Evolutionary conservation across 2,113 vertebrate genomes (phyloP), one percentile per base, ranked within the genome.

Genomic region (Diphyllodes magnificus): DNA sequence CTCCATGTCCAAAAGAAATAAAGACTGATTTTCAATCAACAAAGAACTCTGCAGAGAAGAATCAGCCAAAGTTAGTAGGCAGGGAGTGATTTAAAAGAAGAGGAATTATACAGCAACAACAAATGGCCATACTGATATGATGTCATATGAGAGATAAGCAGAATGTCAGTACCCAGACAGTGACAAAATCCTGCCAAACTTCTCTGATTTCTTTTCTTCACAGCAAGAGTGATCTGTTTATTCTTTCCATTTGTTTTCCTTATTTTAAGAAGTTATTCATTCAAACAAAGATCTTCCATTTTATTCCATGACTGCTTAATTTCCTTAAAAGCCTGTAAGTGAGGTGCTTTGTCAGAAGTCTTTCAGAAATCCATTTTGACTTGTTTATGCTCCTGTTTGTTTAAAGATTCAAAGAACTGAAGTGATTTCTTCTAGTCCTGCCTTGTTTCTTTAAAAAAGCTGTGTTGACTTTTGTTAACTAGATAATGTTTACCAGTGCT

Each of bases 21-120:
- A 71, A 65, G 31, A 33, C 10, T 57, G 63, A 30, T 84, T 68
- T 77, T 51, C 14, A 44, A 15, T 42, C 31, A 47, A 33, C 21
- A 72, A 50, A 66, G 4, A 19, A n/a, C 16, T 23, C 17, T 11
- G 39, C 6, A 63, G 40, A 61, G 25, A 64, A 64, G 12, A 86
- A 79, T 40, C 10, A 54, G 13, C 17, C 11, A 23, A 69, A 59
- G 25, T 45, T 13, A n/a, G 4, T 22, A 47, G 0, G 0, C 6
- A n/a, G 30, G 50, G 9, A 70, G 1, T 28, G 11, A 61, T 53
- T 82, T 66, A 40, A 82, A 78, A 51, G 24, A 49, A 37, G 27
- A 47, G 3, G 11, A 87, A 51, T 71, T 71, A 12, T 7, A 22
- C 2, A 71, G 9, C 25, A 84, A 19, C 33, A 87, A 39, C 20